Base-by-base conservation (phyloP, 2,888 invertebrate species). In the Eupithecia tripunctaria region DNA sequence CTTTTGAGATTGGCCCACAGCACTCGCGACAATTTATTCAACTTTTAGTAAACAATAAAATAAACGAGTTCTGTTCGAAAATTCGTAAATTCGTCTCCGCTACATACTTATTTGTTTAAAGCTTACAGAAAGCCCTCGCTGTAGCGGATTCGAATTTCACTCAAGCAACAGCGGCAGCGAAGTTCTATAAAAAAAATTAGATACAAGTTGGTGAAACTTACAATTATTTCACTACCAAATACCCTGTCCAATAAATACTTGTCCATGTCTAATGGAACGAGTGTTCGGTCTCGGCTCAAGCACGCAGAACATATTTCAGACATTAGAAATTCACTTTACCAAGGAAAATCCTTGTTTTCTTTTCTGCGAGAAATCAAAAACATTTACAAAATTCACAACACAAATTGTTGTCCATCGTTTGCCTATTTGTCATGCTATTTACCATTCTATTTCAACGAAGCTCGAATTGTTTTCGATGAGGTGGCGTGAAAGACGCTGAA, bases 251-350 rank as follows among this genome's bases (percentile, higher is more conserved):
- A 21, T 25, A 56, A 1, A n/a, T 41, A 71, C 25, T 51, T 64
- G 15, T 15, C 41, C 67, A 56, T 71, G 27, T 71, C 71, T 32
- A 74, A 63, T 41, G 71, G 67, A 38, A 62, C 25, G 15, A 71
- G 14, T 15, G 15, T 63, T 56, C 74, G 68, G 29, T 63, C 68
- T 66, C 27, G 66, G 66, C 74, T 67, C 62, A 74, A 68, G 67
- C 74, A 75, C 32, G 74, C 71, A 18, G 67, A 43, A 72, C 74
- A 75, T 60, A 72, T 43, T 59, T 32, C 62, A 12, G 66, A n/a
- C 74, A 75, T 75, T 64, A 5, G 3, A 12, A 56, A 56, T 56
- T 25, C 56, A 25, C 25, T 25, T 25, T 51, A 21, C 1, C 21
- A 56, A 56, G 25, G 56, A 56, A 56, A 56, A 5, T 25, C 56